Evolutionary conservation across 2,888 invertebrate species (phyloP).

Genomic region (Volucella zonaria): DNA sequence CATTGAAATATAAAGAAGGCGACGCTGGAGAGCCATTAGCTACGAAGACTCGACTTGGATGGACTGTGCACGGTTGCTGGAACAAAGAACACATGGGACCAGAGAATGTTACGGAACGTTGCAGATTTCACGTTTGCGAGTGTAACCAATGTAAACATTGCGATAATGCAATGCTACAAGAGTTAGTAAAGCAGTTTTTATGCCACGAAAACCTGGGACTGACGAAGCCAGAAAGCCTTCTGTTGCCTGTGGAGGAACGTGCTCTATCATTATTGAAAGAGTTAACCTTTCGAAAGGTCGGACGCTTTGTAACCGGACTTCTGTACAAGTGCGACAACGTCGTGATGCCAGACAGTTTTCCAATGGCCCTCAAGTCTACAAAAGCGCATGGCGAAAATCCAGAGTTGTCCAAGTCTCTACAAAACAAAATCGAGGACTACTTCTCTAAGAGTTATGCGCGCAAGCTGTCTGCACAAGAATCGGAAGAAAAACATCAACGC

Average conservation of each 20-base stretch:
- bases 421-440: constrained; percentile 23
- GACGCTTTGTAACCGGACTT: constrained; percentile 9
- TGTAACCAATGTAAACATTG: constrained; percentile 17
- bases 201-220: constrained; percentile 7
- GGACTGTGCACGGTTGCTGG: no score
- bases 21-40: no score
- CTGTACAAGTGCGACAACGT: no score
- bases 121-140: constrained; percentile 10
- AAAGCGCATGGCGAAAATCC: neutral
- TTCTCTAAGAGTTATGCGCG: constrained; percentile 20
- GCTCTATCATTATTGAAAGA: constrained; percentile 1
- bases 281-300: constrained; percentile 4
- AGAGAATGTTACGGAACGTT: neutral
- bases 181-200: constrained; percentile 9
- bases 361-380: no score
- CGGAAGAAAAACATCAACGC: no score
- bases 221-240: neutral
- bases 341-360: no score
- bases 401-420: constrained; percentile 14
- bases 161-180: neutral
- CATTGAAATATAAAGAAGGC: constrained; percentile 17
- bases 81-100: neutral
- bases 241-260: no score
- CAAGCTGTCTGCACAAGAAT: constrained; percentile 18
- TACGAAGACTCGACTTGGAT: no score